Conservation (phyloP, 2,797 vertebrate species). For the Octomys mimax region DNA sequence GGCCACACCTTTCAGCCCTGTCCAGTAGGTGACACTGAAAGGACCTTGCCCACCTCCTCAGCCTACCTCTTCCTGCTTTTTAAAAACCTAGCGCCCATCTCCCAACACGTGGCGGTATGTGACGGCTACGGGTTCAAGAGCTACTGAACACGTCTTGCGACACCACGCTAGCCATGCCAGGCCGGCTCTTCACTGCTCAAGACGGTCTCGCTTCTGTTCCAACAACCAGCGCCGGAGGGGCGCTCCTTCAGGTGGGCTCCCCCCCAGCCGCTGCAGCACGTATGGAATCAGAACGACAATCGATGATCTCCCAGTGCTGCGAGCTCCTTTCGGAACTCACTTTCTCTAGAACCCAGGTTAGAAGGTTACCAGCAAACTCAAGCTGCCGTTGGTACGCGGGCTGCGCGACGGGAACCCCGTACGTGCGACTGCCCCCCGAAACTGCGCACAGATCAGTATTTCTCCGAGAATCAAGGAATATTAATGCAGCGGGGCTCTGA, state of each 20-base stretch:
- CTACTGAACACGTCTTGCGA: neutral
- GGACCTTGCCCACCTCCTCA: too few species aligned
- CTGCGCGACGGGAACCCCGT: neutral
- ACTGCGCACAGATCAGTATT: neutral
- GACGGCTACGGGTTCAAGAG: neutral
- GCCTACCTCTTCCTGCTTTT: neutral
- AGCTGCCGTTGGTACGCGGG: neutral
- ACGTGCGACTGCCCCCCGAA: neutral
- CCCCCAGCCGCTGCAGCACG: neutral
- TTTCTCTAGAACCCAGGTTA: neutral
- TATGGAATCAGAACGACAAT: too few species aligned
- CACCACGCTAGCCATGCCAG: rapidly evolving
- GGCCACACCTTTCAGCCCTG: too few species aligned
- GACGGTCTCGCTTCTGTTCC: neutral
- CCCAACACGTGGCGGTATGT: too few species aligned
- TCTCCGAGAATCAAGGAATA: neutral
- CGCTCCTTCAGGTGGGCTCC: neutral
- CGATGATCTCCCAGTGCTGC: too few species aligned
- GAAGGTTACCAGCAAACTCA: neutral
- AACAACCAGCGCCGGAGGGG: neutral
- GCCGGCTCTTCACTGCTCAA: too few species aligned
- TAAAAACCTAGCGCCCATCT: too few species aligned
- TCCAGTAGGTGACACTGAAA: neutral
- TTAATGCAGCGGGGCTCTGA: neutral
- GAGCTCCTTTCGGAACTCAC: too few species aligned